Base-by-base conservation (phyloP, 2,113 vertebrate species). In the Albula goreensis region DNA sequence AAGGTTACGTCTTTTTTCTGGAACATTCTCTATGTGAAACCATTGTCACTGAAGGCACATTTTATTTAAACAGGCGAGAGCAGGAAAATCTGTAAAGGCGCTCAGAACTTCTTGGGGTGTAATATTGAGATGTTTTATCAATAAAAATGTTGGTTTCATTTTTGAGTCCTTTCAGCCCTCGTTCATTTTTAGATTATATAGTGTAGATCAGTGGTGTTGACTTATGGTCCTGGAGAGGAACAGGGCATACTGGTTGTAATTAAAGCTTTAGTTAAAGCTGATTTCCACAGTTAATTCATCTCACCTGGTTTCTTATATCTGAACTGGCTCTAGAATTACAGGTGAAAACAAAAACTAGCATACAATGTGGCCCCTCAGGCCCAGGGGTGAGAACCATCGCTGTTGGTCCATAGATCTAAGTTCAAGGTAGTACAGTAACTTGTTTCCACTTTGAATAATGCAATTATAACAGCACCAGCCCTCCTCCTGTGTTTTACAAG, bases 91-190 rank as follows among this genome's bases (percentile, higher is more conserved):
- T 31, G 70, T 31, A 9, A 56, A 56, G 53, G 53, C 12, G 53
- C 12, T 31, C n/a, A 25, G 70, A 25, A n/a, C 70, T 74, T 74
- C n/a, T n/a, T 31, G n/a, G n/a, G 52, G 22, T 31, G 50, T 82
- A 56, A 31, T 11, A 53, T 22, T 52, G 80, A 82, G 13, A 25
- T 51, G 50, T 51, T 53, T 53, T 82, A 13, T 57, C 50, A 53
- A 53, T 82, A 82, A 82, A 82, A 82, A 17, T 81, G 80, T 81
- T 22, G 22, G 6, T 50, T 22, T 50, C 49, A 80, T 13, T 50
- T 50, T 10, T 53, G 50, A 81, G 80, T 81, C 50, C n/a, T 52
- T 50, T 50, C 10, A 3, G 17, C 49, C 5, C 52, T n/a, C 52
- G 50, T n/a, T 81, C 50, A n/a, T 10, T 52, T 51, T 50, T 52